phyloP scores from a whole-genome alignment of 2,888 invertebrate species.

The Drosophila flavopinicola region DNA sequence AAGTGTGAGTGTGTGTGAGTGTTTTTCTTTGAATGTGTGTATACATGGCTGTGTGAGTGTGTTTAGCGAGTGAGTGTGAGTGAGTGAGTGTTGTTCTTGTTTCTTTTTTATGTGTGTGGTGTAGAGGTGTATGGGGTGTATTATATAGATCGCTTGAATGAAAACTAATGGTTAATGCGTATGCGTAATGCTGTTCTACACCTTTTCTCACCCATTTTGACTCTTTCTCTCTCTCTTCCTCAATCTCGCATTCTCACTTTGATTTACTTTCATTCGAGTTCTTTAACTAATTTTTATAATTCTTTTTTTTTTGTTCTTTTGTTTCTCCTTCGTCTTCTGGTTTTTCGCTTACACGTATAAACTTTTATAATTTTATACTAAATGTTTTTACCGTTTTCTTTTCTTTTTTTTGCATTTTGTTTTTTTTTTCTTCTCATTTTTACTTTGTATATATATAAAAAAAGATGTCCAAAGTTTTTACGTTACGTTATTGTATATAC shows the following conservation, averaged over 20 bases:
- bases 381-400: conserved; percentile 68
- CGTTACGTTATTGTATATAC: conserved; percentile 82
- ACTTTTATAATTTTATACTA: conserved; percentile 83
- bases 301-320: conserved; percentile 56
- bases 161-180: conserved; percentile 76
- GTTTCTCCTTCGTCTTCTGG: conserved; percentile 63
- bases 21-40: conserved; percentile 26
- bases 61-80: conserved; percentile 33
- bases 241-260: conserved; percentile 60
- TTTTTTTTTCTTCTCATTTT: conserved; percentile 46
- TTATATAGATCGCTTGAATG: conserved; percentile 66
- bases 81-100: no score
- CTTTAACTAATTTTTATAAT: conserved; percentile 77
- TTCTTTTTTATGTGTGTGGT: no score
- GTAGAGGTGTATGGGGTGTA: conserved; percentile 41
- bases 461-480: conserved; percentile 81
- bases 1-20: conserved; percentile 36
- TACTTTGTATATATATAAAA: conserved; percentile 80
- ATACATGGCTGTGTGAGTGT: conserved; percentile 56
- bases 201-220: conserved; percentile 54
- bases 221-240: conserved; percentile 21
- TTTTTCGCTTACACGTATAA: conserved; percentile 80
- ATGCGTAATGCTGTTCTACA: conserved; percentile 61
- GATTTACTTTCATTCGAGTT: conserved; percentile 72
- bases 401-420: conserved; percentile 42